Conservation (phyloP, 2,797 vertebrate genomes). For the Tragelaphus oryx region DNA sequence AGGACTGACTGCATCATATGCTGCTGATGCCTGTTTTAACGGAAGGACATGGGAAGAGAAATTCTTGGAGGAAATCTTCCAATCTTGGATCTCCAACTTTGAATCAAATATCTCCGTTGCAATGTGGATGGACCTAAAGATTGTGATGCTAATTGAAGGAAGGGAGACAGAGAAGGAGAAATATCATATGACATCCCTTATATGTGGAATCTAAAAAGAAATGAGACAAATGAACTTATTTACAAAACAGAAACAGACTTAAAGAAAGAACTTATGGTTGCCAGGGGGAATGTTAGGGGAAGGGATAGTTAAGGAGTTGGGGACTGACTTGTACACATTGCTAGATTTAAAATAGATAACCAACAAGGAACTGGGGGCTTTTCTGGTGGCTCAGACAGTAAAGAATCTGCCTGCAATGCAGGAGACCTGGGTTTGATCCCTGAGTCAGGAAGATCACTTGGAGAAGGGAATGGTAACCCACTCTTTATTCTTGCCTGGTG, state of each 20-base stretch:
- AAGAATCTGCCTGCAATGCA: neutral
- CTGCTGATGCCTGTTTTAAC: neutral
- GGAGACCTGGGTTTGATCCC: neutral
- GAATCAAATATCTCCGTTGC: neutral
- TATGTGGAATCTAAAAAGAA: neutral
- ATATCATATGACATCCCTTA: neutral
- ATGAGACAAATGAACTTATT: neutral
- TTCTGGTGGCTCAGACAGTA: neutral
- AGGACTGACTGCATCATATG: neutral
- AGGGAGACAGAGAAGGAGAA: neutral
- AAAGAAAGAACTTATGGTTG: neutral
- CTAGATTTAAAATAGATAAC: neutral
- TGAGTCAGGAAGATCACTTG: accelerated
- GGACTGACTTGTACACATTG: neutral
- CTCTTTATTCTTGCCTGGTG: neutral
- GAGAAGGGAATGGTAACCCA: neutral
- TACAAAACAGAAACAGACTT: neutral
- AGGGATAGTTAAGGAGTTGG: neutral
- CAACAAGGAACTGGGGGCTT: neutral
- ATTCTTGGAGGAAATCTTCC: neutral
- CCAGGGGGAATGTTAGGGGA: neutral
- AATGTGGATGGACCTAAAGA: neutral
- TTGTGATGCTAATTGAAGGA: neutral
- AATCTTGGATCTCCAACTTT: neutral
- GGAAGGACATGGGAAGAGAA: neutral